These are phyloP conservation scores for Schizopygopsis pylzovi DNA, from an alignment of 2,797 vertebrate genomes.

Conservation along the genomic window DNA sequence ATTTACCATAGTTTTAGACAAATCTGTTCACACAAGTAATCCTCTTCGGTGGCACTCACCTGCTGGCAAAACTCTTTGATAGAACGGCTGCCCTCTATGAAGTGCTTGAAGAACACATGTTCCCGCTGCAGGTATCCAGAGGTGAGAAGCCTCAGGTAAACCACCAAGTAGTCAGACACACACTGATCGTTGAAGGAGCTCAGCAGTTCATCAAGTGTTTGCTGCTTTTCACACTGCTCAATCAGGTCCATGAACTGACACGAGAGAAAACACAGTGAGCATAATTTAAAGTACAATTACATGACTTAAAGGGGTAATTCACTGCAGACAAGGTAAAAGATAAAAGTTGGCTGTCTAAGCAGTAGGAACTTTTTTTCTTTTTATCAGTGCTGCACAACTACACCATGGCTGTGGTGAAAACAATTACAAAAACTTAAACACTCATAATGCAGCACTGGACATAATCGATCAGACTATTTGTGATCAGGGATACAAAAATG, in stretches of 20 bases:
- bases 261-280: neutral
- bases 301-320: neutral
- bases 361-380: neutral
- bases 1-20: too few relatives aligned
- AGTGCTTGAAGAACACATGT: constrained; percentile 87
- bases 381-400: too few relatives aligned
- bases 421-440: too few relatives aligned
- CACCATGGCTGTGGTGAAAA: too few relatives aligned
- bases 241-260: constrained; percentile 95
- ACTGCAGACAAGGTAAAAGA: neutral
- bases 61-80: constrained; percentile 97
- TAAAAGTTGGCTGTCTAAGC: neutral
- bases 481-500: too few relatives aligned
- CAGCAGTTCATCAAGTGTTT: constrained; percentile 84
- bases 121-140: constrained; percentile 94
- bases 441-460: too few relatives aligned
- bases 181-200: constrained; percentile 93
- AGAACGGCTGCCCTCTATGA: constrained; percentile 93
- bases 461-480: too few relatives aligned
- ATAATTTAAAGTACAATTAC: neutral
- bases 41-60: constrained; percentile 68
- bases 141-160: constrained; percentile 93
- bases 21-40: neutral
- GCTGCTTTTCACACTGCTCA: constrained; percentile 90
- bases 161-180: constrained; percentile 93